Evolutionary conservation across 2,888 invertebrate species (phyloP), one percentile per base, ranked within the genome.

Genomic region (Drosophila parthenogenetica): DNA sequence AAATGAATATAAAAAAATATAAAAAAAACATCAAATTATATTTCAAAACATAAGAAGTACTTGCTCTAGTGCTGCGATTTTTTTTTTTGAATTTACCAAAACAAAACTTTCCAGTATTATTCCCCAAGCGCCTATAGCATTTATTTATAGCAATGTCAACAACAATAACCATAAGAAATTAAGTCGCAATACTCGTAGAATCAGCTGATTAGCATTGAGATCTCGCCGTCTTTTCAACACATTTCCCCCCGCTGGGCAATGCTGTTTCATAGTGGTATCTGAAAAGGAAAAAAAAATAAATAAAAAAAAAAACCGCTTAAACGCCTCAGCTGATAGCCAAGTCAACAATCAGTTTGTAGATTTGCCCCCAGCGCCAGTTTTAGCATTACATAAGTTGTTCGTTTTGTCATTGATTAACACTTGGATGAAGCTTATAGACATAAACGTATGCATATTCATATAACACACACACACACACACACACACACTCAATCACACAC

Each of bases 371-470:
- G 17, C 45, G 48, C 43, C 49, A 22, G 32, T 19, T 43, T 22
- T 3, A 46, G 32, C 13, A 22, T 81, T 85, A 57, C 67, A 82
- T 79, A 81, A 81, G 51, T 45, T 11, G 46, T 65, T 64, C 49
- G 59, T 37, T 79, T 64, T 81, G 80, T 85, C 80, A 82, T 86
- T 81, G 86, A 81, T 81, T 79, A 86, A 77, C 77, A 82, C 82
- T 79, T 81, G 68, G 51, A 16, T 17, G 5, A 10, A 39, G 10
- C 19, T 43, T 19, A 29, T 25, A 53, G 2, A 54, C 29, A 29
- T 25, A 40, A 14, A 25, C 25, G 10, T 37, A 53, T 22, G 22
- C 10, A 29, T 29, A 29, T 19, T 16, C 16, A 14, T 14, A 39
- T n/a, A 29, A 17, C 14, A 57, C 19, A 39, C n/a, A 57, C 13